Percentiles rank a stretch among this genome's conserved stretches.
Evolutionary conservation across 1,140 invertebrate genomes (phyloP).

Genomic region (Drosophila lacteicornis): DNA sequence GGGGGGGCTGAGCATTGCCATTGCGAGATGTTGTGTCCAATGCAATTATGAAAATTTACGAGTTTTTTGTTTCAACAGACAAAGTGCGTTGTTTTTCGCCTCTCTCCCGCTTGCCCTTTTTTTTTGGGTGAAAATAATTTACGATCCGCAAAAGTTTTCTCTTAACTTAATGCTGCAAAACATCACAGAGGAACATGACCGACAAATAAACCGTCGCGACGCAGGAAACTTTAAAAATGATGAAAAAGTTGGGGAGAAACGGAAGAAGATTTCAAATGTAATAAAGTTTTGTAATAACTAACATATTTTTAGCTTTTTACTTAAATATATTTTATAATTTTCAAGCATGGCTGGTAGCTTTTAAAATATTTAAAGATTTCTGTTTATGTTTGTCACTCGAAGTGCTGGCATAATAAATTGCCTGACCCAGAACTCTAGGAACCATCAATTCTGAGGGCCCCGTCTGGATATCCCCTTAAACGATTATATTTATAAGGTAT

Average conservation of each 20-base stretch:
- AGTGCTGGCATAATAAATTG: slow-evolving; percentile 14
- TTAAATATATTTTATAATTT: background rate
- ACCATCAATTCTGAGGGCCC: slow-evolving; percentile 21
- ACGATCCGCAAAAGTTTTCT: slow-evolving; percentile 70
- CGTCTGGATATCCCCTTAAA: slow-evolving; percentile 15
- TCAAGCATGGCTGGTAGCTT: background rate
- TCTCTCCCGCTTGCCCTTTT: slow-evolving; percentile 7
- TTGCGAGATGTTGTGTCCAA: slow-evolving; percentile 57
- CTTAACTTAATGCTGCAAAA: slow-evolving; percentile 44
- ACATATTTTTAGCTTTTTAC: too few relatives aligned
- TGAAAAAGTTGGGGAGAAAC: background rate
- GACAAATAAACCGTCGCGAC: background rate
- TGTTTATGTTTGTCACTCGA: slow-evolving; percentile 1
- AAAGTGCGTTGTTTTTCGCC: slow-evolving; percentile 38
- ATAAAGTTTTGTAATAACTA: background rate
- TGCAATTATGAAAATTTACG: slow-evolving; percentile 82
- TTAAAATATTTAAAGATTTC: background rate
- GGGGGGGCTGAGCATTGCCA: slow-evolving; percentile 11
- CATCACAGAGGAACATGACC: slow-evolving; percentile 21
- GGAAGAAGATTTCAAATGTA: too few relatives aligned
- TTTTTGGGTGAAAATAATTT: slow-evolving; percentile 63
- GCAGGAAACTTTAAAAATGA: background rate
- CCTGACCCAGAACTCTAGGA: background rate
- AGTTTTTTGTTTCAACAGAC: slow-evolving; percentile 63
- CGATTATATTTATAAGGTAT: background rate